These are phyloP conservation scores for Sciaenops ocellatus DNA, from an alignment of 2,797 vertebrate species.

Conservation along the genomic window DNA sequence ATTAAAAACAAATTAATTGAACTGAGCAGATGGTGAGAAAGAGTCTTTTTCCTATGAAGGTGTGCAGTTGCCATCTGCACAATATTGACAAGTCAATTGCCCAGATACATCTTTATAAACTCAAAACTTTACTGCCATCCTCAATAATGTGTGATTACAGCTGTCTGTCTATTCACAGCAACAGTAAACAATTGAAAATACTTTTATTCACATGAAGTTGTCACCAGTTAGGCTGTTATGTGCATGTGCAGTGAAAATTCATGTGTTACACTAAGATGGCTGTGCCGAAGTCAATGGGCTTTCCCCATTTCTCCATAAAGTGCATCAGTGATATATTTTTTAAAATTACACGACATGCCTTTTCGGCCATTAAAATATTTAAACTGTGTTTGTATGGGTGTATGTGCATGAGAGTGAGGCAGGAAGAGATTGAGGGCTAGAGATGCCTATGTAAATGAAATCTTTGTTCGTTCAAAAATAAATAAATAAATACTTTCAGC, in stretches of 20 bases:
- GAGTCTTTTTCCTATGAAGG: conserved; percentile 1
- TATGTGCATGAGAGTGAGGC: too few species aligned
- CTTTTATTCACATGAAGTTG: too few species aligned
- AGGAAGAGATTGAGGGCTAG: too few species aligned
- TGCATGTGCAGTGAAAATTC: too few species aligned
- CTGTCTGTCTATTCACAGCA: background rate
- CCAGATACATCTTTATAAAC: conserved; percentile 14
- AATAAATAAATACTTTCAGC: conserved; percentile 3
- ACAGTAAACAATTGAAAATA: background rate
- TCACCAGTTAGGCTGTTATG: too few species aligned
- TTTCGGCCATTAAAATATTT: background rate
- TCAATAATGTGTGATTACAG: conserved; percentile 8
- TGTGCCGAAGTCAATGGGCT: too few species aligned
- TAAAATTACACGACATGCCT: too few species aligned
- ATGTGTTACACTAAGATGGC: too few species aligned
- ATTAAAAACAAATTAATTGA: conserved; percentile 3
- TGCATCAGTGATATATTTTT: too few species aligned
- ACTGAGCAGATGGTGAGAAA: conserved; percentile 13
- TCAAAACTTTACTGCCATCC: background rate
- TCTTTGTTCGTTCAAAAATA: conserved; percentile 30
- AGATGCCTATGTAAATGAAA: background rate
- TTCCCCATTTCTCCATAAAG: background rate
- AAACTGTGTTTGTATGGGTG: background rate
- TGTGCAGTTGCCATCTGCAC: conserved; percentile 17
- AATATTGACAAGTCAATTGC: conserved; percentile 14